Conservation (phyloP, 1,140 invertebrate genomes). For the Frieseomelitta varia region DNA sequence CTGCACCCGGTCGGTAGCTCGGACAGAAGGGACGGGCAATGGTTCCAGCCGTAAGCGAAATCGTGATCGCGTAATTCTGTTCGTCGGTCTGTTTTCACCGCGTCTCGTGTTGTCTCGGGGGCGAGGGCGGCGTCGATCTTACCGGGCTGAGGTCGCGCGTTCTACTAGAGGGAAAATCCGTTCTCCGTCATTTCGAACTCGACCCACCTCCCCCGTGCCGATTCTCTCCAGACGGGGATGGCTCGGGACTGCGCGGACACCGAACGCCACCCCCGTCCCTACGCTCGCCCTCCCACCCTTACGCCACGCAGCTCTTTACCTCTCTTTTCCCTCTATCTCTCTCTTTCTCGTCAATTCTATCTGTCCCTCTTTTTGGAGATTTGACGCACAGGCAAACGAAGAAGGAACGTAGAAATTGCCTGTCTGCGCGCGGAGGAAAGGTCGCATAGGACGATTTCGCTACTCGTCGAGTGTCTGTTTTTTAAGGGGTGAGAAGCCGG, state of each 20-base stretch:
- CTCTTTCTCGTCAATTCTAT: background rate
- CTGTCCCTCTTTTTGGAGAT: background rate
- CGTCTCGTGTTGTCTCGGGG: conserved; percentile 62
- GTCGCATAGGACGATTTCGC: background rate
- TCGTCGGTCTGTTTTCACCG: conserved; percentile 16
- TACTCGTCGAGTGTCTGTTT: background rate
- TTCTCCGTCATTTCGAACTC: conserved; percentile 61
- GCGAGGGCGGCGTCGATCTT: conserved; percentile 74
- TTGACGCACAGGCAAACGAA: background rate
- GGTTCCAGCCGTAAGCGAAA: conserved; percentile 8
- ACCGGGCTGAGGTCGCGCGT: conserved; percentile 77
- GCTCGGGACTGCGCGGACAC: conserved; percentile 47
- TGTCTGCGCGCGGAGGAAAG: background rate
- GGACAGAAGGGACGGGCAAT: background rate
- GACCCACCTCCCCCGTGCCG: conserved; percentile 30
- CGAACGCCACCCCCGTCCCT: conserved; percentile 19
- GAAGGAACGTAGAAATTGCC: conserved; percentile 25
- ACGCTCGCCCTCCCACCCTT: background rate
- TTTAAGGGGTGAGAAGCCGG: background rate
- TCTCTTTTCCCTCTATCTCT: background rate
- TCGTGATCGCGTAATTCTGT: conserved; percentile 24
- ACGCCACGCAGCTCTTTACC: no score
- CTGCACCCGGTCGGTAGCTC: background rate
- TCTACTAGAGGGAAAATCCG: conserved; percentile 72
- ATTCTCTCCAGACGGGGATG: conserved; percentile 21